Evolutionary conservation across 1,140 invertebrate genomes (phyloP).

Genomic region (Solenopsis fugax): DNA sequence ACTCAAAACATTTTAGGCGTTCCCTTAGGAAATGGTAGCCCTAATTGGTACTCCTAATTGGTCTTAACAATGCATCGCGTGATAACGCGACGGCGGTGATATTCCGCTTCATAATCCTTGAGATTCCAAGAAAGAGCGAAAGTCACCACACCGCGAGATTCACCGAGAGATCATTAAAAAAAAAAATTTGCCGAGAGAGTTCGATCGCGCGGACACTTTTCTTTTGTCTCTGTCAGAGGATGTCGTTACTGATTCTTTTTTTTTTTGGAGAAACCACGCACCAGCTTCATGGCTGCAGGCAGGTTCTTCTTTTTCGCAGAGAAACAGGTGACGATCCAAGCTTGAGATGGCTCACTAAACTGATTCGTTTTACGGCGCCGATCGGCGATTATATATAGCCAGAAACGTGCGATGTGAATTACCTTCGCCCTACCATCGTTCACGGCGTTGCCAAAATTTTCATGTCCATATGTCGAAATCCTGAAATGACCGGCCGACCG

Average conservation of each 20-base stretch:
- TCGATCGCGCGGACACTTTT: constrained; percentile 30
- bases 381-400: constrained; percentile 69
- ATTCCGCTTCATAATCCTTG: constrained; percentile 17
- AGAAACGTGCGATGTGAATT: constrained; percentile 60
- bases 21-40: neutral
- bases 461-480: constrained; percentile 69
- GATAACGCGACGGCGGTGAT: neutral
- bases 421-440: constrained; percentile 43
- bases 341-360: constrained; percentile 65
- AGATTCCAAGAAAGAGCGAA: neutral
- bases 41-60: neutral
- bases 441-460: constrained; percentile 62
- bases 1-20: neutral
- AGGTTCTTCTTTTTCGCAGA: neutral
- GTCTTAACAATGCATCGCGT: neutral
- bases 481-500: constrained; percentile 28
- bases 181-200: neutral
- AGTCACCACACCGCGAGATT: constrained; percentile 18
- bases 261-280: constrained; percentile 57
- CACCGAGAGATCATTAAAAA: neutral
- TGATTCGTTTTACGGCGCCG: constrained; percentile 47
- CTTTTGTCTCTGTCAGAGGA: neutral
- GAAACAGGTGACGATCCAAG: constrained; percentile 17
- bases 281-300: constrained; percentile 68
- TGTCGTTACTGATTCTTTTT: neutral